Evolutionary conservation across 2,888 invertebrate species (phyloP).

Genomic region (Leucophora obtusa): DNA sequence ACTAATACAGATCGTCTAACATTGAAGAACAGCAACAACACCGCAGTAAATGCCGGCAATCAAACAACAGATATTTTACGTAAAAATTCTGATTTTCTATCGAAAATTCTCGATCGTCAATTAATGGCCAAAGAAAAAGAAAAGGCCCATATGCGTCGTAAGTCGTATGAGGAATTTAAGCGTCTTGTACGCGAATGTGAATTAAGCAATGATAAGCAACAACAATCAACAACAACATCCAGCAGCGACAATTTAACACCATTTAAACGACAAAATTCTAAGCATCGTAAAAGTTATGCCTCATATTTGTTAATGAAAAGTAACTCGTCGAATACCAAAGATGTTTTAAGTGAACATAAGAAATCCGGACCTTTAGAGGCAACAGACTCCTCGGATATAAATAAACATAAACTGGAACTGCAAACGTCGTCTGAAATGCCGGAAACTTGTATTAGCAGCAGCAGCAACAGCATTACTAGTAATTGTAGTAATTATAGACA

Average conservation of each 20-base stretch:
- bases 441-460: neutral
- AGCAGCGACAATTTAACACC: conserved; percentile 61
- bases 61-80: conserved; percentile 73
- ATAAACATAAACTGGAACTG: conserved; percentile 31
- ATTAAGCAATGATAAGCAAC: conserved; percentile 16
- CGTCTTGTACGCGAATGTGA: conserved; percentile 77
- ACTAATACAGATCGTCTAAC: conserved; percentile 28
- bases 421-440: conserved; percentile 50
- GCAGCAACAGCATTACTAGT: neutral
- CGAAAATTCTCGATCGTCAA: conserved; percentile 77
- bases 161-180: conserved; percentile 79
- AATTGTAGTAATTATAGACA: conserved; percentile 69
- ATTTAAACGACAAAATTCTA: conserved; percentile 76
- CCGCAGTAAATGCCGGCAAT: conserved; percentile 12
- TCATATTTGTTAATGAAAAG: conserved; percentile 72
- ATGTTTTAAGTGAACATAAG: conserved; percentile 64
- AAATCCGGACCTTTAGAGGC: conserved; percentile 6
- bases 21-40: neutral
- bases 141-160: conserved; percentile 77
- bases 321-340: conserved; percentile 66
- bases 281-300: conserved; percentile 75
- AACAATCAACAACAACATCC: neutral
- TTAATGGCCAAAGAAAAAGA: conserved; percentile 73
- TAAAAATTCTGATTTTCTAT: conserved; percentile 77
- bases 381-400: conserved; percentile 20